Conservation (phyloP, 2,888 invertebrate species). For the Drosophila tripunctata region DNA sequence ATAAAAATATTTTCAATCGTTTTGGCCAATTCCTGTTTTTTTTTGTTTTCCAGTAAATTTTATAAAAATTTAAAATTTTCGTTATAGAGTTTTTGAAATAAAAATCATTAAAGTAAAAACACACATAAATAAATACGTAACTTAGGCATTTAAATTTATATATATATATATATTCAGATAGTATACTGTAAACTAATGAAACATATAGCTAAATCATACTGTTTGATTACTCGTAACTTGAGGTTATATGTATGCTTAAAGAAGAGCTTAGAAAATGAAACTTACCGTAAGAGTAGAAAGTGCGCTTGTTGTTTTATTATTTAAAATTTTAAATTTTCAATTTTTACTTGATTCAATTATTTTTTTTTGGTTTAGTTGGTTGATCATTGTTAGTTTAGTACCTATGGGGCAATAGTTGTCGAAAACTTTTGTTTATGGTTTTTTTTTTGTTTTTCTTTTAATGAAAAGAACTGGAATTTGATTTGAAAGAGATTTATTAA, state of each 20-base stretch:
- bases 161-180: not conserved
- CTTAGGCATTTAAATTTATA: constrained; percentile 46
- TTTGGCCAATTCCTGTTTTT: constrained; percentile 83
- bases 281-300: constrained; percentile 68
- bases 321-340: constrained; percentile 16
- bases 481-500: constrained; percentile 79
- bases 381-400: constrained; percentile 54
- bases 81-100: constrained; percentile 29
- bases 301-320: constrained; percentile 64
- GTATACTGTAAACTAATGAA: constrained; percentile 27
- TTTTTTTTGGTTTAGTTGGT: constrained; percentile 35
- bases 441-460: constrained; percentile 28
- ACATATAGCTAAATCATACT: constrained; percentile 36
- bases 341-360: constrained; percentile 31
- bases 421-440: constrained; percentile 9
- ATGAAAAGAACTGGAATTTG: constrained; percentile 78
- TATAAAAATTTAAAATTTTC: constrained; percentile 61
- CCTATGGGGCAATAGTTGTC: constrained; percentile 51
- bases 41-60: constrained; percentile 72
- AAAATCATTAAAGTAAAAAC: constrained; percentile 18
- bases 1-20: constrained; percentile 72
- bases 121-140: constrained; percentile 60
- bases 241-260: constrained; percentile 55
- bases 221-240: constrained; percentile 42
- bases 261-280: constrained; percentile 71